Percentiles rank a stretch among this genome's conserved stretches.
Evolutionary conservation across 2,797 vertebrate genomes (phyloP).

Genomic region (Gymnoscopelus microlampas): DNA sequence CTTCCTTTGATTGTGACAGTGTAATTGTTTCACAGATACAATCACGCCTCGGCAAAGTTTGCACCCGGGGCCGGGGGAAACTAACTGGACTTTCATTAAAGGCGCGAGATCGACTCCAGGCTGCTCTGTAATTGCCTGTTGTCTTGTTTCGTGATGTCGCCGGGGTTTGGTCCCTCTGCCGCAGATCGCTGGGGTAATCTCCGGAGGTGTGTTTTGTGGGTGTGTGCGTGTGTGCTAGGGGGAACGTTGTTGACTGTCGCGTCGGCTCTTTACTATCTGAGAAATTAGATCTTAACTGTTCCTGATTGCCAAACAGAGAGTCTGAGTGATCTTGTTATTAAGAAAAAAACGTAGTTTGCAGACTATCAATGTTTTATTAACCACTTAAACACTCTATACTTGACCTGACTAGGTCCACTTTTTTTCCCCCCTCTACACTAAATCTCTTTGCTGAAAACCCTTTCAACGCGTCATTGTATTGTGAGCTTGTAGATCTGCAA

Average conservation of each 20-base stretch:
- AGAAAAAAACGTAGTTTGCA: constrained; percentile 39
- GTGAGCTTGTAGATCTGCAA: too few relatives aligned
- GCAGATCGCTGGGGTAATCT: constrained; percentile 54
- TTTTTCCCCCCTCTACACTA: too few relatives aligned
- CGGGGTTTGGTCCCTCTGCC: constrained; percentile 45
- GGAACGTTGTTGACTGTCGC: constrained; percentile 23
- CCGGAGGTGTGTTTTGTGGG: constrained; percentile 39
- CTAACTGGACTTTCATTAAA: constrained; percentile 89
- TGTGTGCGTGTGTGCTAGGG: not conserved
- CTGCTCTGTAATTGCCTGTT: constrained; percentile 81
- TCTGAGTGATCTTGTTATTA: not conserved
- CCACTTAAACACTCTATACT: too few relatives aligned
- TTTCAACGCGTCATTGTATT: too few relatives aligned
- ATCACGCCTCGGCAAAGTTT: constrained; percentile 77
- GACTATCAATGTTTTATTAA: not conserved
- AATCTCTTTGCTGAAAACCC: too few relatives aligned
- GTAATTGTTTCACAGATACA: constrained; percentile 88
- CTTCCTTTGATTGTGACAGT: constrained; percentile 92
- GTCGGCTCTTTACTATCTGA: constrained; percentile 44
- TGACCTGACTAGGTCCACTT: too few relatives aligned
- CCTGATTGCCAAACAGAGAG: constrained; percentile 36
- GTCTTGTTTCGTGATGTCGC: constrained; percentile 77
- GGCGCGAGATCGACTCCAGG: constrained; percentile 79
- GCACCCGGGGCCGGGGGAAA: constrained; percentile 84
- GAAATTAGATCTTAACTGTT: not conserved